These are phyloP conservation scores for Halichoeres trimaculatus DNA, from an alignment of 2,113 vertebrate species.

Conservation along the genomic window DNA sequence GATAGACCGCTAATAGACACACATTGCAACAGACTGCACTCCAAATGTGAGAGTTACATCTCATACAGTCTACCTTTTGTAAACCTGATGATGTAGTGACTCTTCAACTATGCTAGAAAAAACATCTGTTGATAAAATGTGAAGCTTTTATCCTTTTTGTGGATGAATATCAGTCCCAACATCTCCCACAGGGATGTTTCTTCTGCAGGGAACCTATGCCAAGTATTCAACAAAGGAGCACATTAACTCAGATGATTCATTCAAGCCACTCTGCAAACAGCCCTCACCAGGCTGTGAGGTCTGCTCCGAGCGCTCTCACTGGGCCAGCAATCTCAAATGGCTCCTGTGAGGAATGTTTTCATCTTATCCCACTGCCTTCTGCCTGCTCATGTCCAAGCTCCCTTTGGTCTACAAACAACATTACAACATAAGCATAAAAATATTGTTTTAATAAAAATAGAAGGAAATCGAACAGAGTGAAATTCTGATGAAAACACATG, in stretches of 20 bases:
- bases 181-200: conserved; percentile 70
- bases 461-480: background rate
- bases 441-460: conserved; percentile 13
- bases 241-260: conserved; percentile 73
- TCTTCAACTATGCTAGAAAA: conserved; percentile 21
- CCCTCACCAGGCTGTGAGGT: conserved; percentile 54
- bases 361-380: conserved; percentile 8
- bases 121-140: conserved; percentile 35
- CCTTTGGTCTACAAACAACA: conserved; percentile 41
- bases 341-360: conserved; percentile 59
- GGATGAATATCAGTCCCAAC: conserved; percentile 53
- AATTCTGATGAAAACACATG: conserved; percentile 42
- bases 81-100: conserved; percentile 13
- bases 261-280: conserved; percentile 56
- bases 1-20: conserved; percentile 39
- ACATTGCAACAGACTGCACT: conserved; percentile 19
- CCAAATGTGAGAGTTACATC: conserved; percentile 28
- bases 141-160: conserved; percentile 45
- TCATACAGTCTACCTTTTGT: conserved; percentile 23
- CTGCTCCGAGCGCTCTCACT: background rate
- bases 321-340: conserved; percentile 49
- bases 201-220: conserved; percentile 56
- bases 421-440: conserved; percentile 6
- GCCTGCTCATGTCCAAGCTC: conserved; percentile 39
- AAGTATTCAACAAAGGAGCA: conserved; percentile 73